Conservation (phyloP, 2,113 vertebrate species). For the Chrysemys picta region DNA sequence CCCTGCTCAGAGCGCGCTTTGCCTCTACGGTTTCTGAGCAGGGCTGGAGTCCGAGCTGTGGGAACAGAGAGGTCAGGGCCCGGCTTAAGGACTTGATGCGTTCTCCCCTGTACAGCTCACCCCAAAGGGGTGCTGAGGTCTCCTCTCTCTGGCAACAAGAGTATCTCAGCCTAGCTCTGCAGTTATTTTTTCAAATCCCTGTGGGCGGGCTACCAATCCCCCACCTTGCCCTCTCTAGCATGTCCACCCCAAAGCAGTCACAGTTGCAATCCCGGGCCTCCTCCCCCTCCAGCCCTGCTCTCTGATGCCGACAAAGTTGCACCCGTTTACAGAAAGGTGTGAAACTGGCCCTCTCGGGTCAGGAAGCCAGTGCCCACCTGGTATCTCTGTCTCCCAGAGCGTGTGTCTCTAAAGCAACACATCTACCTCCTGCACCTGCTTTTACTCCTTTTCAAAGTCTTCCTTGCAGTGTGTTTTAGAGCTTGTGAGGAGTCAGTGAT, state of each 20-base stretch:
- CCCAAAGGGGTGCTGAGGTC: too few species aligned
- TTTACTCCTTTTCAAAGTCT: background rate
- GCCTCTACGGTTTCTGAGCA: background rate
- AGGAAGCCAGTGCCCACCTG: too few species aligned
- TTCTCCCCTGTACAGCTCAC: background rate
- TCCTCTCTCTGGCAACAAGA: background rate
- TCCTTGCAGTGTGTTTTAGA: background rate
- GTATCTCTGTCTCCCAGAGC: background rate
- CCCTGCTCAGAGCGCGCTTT: background rate
- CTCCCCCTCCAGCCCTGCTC: background rate
- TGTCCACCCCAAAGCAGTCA: background rate
- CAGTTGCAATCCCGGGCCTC: background rate
- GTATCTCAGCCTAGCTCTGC: background rate
- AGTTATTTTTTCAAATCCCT: background rate
- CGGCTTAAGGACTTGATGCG: rapidly evolving
- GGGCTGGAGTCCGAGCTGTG: background rate
- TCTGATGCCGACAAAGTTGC: background rate
- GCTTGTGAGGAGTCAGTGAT: background rate
- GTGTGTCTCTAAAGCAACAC: background rate
- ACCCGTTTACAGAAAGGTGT: background rate
- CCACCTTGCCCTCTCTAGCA: background rate
- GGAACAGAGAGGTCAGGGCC: background rate
- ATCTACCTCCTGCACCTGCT: background rate
- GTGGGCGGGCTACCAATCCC: background rate
- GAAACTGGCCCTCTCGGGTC: background rate